A percentile compares a stretch with the other conserved stretches of the same genome.
Conservation (phyloP, 2,888 invertebrate species). For the Eupithecia insigniata region DNA sequence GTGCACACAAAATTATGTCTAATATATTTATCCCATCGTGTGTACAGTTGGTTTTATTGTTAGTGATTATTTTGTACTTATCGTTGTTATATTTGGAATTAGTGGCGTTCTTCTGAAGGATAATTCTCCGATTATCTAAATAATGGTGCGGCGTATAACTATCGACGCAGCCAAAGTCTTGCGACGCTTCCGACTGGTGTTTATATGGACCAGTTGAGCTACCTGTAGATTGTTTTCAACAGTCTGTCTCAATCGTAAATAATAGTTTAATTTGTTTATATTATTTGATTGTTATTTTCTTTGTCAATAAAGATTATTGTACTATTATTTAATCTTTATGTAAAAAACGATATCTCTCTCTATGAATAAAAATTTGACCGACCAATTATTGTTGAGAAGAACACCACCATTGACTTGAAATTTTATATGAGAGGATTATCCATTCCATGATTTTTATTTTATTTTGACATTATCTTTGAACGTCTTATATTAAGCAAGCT, state of each 20-base stretch:
- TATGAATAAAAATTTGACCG: not conserved
- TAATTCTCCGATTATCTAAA: not conserved
- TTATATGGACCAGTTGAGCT: too few relatives aligned
- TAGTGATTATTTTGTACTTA: conserved; percentile 10
- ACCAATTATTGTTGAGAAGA: not conserved
- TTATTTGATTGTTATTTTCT: too few relatives aligned
- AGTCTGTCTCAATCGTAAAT: too few relatives aligned
- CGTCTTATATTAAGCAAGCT: not conserved
- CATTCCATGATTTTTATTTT: not conserved
- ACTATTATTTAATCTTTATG: not conserved
- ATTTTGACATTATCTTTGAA: not conserved
- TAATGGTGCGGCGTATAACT: too few relatives aligned
- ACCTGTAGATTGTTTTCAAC: too few relatives aligned
- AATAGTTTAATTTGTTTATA: too few relatives aligned
- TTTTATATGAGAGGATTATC: not conserved
- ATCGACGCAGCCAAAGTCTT: too few relatives aligned
- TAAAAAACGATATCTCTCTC: too few relatives aligned
- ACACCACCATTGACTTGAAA: not conserved
- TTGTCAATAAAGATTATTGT: too few relatives aligned
- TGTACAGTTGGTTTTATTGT: not conserved
- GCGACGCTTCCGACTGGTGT: too few relatives aligned
- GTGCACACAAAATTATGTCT: conserved; percentile 12
- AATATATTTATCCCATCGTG: conserved; percentile 11
- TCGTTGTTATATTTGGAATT: not conserved
- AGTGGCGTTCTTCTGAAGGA: not conserved